Evolutionary conservation across 2,113 vertebrate species (phyloP).

Genomic region (Ciconia stormi): DNA sequence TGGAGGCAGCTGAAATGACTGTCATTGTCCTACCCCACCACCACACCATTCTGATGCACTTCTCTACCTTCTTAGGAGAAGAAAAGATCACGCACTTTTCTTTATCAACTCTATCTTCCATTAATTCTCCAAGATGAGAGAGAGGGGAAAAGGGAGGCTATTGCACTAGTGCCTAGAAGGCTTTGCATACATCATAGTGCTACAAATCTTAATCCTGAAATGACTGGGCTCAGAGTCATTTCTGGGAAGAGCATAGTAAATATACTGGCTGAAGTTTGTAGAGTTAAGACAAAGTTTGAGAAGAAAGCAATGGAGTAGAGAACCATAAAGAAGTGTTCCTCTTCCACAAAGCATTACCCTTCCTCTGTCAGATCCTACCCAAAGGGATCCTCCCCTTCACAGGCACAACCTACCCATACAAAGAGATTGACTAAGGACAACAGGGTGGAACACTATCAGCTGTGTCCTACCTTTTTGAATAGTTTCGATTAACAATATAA

Average conservation of each 20-base stretch:
- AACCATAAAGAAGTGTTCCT: not conserved
- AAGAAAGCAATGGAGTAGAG: not conserved
- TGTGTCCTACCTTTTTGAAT: not conserved
- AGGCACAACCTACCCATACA: not conserved
- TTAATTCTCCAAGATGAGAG: not conserved
- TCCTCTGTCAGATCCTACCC: no score
- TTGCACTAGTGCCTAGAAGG: not conserved
- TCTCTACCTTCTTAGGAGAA: not conserved
- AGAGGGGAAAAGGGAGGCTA: not conserved
- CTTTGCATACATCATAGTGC: not conserved
- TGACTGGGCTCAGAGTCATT: rapidly evolving
- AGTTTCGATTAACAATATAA: not conserved
- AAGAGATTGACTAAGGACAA: not conserved
- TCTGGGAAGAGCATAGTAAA: not conserved
- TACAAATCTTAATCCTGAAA: not conserved
- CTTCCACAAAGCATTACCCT: not conserved
- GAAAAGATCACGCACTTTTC: not conserved
- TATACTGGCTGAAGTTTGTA: not conserved
- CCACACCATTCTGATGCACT: not conserved
- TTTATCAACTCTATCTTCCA: not conserved
- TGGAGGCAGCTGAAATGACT: not conserved
- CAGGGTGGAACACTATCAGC: not conserved
- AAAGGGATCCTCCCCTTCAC: not conserved
- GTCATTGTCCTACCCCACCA: not conserved
- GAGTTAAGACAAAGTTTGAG: not conserved